These are phyloP conservation scores for Phasianus colchicus DNA, from an alignment of 2,113 vertebrate genomes.

Conservation along the genomic window DNA sequence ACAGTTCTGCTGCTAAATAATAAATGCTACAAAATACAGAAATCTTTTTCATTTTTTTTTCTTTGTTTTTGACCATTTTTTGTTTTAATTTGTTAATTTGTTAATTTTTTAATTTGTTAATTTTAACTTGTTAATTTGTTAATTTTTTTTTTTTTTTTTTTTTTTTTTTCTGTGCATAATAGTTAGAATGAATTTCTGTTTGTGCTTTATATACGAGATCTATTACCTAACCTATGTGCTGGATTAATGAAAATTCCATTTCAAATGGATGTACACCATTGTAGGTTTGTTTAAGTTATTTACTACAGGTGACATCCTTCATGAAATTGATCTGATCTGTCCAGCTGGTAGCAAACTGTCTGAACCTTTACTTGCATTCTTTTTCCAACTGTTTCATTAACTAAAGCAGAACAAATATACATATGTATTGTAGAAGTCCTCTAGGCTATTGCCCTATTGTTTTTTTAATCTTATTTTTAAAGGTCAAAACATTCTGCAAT, in stretches of 20 bases:
- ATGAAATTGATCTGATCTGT: background rate
- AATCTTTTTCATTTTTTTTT: background rate
- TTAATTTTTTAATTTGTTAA: too few relatives aligned
- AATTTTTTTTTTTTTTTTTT: too few relatives aligned
- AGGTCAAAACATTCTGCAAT: background rate
- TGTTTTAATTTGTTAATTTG: too few relatives aligned
- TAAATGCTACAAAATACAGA: background rate
- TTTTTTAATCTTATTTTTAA: constrained; percentile 16
- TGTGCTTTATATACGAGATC: background rate
- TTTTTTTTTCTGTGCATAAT: background rate
- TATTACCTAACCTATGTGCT: background rate
- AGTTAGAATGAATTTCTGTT: background rate
- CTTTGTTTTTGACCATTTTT: background rate
- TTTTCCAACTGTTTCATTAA: background rate
- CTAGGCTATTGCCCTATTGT: background rate
- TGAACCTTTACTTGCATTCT: background rate
- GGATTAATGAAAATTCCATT: background rate
- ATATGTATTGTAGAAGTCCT: constrained; percentile 1
- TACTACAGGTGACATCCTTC: background rate
- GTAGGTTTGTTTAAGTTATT: background rate
- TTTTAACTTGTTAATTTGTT: too few relatives aligned
- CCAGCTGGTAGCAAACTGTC: background rate
- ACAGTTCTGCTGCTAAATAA: background rate
- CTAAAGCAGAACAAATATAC: background rate
- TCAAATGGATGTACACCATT: background rate